phyloP scores from a whole-genome alignment of 2,797 vertebrate species.

The Coreius guichenoti region DNA sequence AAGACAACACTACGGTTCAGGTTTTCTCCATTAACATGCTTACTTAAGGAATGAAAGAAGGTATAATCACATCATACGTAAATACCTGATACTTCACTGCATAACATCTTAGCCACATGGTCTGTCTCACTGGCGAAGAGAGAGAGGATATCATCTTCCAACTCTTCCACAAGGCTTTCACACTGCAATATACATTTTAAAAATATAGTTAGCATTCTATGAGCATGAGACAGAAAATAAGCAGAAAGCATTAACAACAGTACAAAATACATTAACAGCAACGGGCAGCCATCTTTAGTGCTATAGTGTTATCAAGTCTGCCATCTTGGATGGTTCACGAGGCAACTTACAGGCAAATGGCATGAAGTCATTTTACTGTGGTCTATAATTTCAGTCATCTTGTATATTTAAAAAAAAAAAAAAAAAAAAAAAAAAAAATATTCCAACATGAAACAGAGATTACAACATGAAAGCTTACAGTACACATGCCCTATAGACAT shows the following conservation, averaged over 20 bases:
- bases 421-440: neutral
- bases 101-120: conserved; percentile 83
- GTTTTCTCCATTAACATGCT: neutral
- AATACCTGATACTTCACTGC: conserved; percentile 88
- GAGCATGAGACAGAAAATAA: neutral
- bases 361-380: conserved; percentile 7
- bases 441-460: neutral
- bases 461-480: neutral
- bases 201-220: conserved; percentile 19
- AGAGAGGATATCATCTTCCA: conserved; percentile 88
- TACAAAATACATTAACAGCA: conserved; percentile 27
- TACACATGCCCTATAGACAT: neutral
- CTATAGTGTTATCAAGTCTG: conserved; percentile 17
- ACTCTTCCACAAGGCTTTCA: conserved; percentile 85
- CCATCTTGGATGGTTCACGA: conserved; percentile 56
- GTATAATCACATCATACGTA: conserved; percentile 2
- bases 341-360: conserved; percentile 8
- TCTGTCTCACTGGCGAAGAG: conserved; percentile 80
- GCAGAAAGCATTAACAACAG: conserved; percentile 8
- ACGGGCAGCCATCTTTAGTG: conserved; percentile 58
- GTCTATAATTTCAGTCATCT: neutral
- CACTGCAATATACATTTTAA: conserved; percentile 77
- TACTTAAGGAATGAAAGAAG: neutral
- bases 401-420: neutral
- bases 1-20: neutral